phyloP scores from a whole-genome alignment of 2,797 vertebrate species.

The Astyanax mexicanus region DNA sequence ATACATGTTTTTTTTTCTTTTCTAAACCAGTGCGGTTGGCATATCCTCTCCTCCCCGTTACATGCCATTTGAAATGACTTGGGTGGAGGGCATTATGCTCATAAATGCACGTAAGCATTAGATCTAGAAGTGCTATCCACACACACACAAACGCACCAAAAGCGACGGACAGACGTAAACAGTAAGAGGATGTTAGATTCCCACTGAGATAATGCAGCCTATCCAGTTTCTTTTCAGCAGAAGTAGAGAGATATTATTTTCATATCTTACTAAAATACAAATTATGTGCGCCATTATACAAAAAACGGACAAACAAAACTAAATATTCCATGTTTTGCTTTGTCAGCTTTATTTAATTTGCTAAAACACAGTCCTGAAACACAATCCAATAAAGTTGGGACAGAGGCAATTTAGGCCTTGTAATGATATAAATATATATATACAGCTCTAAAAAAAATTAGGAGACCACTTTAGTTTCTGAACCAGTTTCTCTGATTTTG shows the following conservation, averaged over 20 bases:
- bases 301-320: background rate
- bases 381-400: too few relatives aligned
- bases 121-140: background rate
- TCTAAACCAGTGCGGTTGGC: background rate
- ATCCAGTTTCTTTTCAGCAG: background rate
- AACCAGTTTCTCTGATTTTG: too few relatives aligned
- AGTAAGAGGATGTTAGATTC: background rate
- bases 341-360: too few relatives aligned
- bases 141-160: conserved; percentile 3
- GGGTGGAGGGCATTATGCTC: background rate
- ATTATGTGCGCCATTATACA: background rate
- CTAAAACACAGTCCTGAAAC: too few relatives aligned
- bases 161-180: background rate
- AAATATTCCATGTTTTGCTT: too few relatives aligned
- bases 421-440: too few relatives aligned
- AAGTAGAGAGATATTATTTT: background rate
- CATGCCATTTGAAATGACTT: background rate
- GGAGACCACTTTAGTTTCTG: too few relatives aligned
- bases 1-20: background rate
- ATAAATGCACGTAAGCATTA: background rate
- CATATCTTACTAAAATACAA: background rate
- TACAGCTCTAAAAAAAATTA: too few relatives aligned
- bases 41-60: background rate
- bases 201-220: background rate
- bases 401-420: too few relatives aligned